Conservation (phyloP, 2,113 vertebrate species). For the Phocoena sinus region DNA sequence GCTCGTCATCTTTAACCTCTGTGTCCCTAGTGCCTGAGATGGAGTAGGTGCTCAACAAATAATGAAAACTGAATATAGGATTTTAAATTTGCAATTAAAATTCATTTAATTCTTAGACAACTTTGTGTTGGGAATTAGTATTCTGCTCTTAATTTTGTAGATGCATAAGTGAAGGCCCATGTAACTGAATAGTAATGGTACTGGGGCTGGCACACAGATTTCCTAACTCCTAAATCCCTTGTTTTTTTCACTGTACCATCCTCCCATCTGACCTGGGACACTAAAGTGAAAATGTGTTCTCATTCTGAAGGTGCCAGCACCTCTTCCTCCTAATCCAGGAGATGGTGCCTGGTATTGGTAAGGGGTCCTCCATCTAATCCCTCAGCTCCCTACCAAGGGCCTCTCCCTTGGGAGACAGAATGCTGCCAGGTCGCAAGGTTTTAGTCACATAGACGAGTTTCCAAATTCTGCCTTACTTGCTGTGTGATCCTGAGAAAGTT, state of each 20-base stretch:
- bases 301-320: neutral
- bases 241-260: neutral
- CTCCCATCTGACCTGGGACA: neutral
- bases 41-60: neutral
- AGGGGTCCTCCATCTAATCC: neutral
- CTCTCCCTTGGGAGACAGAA: neutral
- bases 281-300: neutral
- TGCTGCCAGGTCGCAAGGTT: neutral
- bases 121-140: neutral
- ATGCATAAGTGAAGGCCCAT: neutral
- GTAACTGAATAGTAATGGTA: too few species aligned
- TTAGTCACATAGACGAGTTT: neutral
- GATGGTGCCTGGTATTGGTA: neutral
- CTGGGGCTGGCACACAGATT: neutral
- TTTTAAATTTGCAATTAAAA: neutral
- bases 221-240: neutral
- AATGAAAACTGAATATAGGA: neutral
- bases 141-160: neutral
- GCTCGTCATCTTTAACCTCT: neutral
- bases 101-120: neutral
- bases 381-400: neutral
- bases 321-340: neutral
- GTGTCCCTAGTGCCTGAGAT: neutral
- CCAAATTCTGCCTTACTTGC: neutral
- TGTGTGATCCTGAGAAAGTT: neutral